phyloP scores from a whole-genome alignment of 1,140 invertebrate species.

The Philotrypesis tridentata region DNA sequence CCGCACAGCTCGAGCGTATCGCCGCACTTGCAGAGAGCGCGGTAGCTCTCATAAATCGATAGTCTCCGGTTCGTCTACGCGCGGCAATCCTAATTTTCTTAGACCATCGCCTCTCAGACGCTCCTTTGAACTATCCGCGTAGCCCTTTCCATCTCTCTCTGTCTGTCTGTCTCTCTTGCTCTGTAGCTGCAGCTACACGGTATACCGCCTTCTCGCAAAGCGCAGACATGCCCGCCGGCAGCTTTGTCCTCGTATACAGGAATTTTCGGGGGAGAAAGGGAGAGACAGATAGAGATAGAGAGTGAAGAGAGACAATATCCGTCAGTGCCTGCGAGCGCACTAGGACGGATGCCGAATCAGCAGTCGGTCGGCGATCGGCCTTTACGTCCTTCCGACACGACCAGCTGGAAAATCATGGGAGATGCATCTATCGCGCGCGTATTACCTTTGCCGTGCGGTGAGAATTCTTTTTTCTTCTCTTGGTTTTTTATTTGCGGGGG shows the following conservation, averaged over 20 bases:
- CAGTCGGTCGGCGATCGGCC: neutral
- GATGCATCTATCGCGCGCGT: no score
- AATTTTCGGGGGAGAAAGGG: slow-evolving; percentile 5
- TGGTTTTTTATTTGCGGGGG: no score
- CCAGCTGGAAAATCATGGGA: neutral
- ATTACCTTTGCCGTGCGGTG: no score
- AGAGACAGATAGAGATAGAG: no score
- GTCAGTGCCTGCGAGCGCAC: neutral
- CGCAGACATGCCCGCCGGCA: neutral
- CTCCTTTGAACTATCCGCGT: neutral
- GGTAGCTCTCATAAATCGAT: neutral
- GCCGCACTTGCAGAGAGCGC: no score
- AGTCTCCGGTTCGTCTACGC: neutral
- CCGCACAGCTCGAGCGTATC: no score
- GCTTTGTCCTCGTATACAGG: neutral
- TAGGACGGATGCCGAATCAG: slow-evolving; percentile 21
- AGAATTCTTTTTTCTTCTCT: no score
- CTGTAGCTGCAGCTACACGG: no score
- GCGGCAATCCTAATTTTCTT: slow-evolving; percentile 11
- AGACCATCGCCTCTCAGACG: neutral
- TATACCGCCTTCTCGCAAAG: no score
- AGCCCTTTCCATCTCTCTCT: no score
- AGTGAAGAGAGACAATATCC: slow-evolving; percentile 29
- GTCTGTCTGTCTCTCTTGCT: no score
- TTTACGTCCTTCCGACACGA: neutral